Evolutionary conservation across 2,797 vertebrate species (phyloP), one percentile per base, ranked within the genome.

Genomic region (Poeciliopsis gracilis): DNA sequence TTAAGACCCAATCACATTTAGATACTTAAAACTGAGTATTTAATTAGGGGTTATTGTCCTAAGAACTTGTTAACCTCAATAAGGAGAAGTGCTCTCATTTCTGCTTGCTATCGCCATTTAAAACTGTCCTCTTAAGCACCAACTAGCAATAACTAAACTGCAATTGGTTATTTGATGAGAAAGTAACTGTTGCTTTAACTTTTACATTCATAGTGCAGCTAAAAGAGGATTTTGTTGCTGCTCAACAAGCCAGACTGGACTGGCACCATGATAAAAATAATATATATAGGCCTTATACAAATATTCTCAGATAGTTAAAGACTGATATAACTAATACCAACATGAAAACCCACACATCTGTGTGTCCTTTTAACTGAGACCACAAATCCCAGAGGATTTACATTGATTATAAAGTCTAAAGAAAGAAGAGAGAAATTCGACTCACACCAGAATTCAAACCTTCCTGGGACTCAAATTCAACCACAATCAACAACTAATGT

Each of bases 381-480:
- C 72, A 73, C 76, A 69, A 89, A 87, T 95, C 94, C 93, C 94
- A 43, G 82, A 90, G 92, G 94, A 87, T 88, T 85, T 84, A 47
- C 86, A 86, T 84, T 90, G 87, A 93, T 93, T 88, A 87, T 89
- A 84, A 84, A 86, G 73, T 75, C 93, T 93, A 94, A 93, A 93
- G 92, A 45, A 77, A 63, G 83, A 47, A 69, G 78, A 77, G 72
- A 77, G 81, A 79, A 75, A 79, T 78, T 86, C 82, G 79, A 67
- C 83, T 84, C 49, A 87, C 91, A 93, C 92, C 91, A 84, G 92
- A 76, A 91, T 92, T 78, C 66, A 80, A 59, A 83, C 73, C 83
- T 75, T 1, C n/a, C 69, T 43, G 41, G 23, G 45, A 80, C 33
- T 84, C 66, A 78, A 85, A 59, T 77, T 45, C 49, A 45, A 25